A percentile compares a stretch with the other conserved stretches of the same genome.
phyloP scores from a whole-genome alignment of 1,140 invertebrate species.

The Drosophila tsacasi region DNA sequence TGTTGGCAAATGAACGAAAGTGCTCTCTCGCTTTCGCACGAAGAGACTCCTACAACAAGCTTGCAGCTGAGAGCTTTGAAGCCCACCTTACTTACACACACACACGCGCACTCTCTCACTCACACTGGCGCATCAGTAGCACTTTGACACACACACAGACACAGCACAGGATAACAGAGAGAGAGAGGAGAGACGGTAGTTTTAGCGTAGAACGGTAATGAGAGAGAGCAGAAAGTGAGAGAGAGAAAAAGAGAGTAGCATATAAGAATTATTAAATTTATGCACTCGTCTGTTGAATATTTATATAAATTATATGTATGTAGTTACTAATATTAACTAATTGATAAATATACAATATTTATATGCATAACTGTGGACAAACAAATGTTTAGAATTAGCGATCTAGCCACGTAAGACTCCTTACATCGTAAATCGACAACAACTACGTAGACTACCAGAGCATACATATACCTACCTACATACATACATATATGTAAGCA shows the following conservation, averaged over 20 bases:
- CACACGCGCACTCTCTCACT: constrained; percentile 45
- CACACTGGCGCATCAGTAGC: constrained; percentile 44
- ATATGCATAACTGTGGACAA: constrained; percentile 52
- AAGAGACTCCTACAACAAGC: constrained; percentile 48
- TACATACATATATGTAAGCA: constrained; percentile 15
- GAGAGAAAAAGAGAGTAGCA: constrained; percentile 14
- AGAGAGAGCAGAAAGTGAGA: constrained; percentile 15
- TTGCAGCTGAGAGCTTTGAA: constrained; percentile 75
- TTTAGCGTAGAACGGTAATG: constrained; percentile 38
- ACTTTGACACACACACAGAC: constrained; percentile 20
- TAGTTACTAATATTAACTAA: constrained; percentile 78
- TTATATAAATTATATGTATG: constrained; percentile 63
- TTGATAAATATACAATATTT: constrained; percentile 66
- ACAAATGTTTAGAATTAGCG: constrained; percentile 49
- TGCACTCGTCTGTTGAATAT: constrained; percentile 80
- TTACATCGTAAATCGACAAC: constrained; percentile 45
- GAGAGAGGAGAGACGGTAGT: constrained; percentile 26
- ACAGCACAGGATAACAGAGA: constrained; percentile 25
- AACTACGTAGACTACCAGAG: constrained; percentile 50
- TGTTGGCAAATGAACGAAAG: constrained; percentile 36
- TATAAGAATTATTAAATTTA: constrained; percentile 77
- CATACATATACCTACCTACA: constrained; percentile 28
- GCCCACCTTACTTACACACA: constrained; percentile 73
- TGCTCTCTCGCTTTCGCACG: constrained; percentile 48
- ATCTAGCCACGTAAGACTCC: constrained; percentile 43